phyloP scores from a whole-genome alignment of 2,888 invertebrate genomes.

The Coenonympha arcania region DNA sequence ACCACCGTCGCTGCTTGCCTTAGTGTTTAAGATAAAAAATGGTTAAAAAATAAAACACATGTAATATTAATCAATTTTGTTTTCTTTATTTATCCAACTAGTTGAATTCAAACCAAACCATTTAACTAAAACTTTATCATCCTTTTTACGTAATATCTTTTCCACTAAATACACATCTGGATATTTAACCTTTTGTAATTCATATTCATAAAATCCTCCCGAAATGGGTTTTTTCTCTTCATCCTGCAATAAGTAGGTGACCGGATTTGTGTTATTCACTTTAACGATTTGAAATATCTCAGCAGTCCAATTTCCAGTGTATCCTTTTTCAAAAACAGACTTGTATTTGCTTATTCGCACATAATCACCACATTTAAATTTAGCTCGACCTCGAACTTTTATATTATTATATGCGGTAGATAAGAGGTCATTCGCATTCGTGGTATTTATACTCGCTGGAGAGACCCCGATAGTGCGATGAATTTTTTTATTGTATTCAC shows the following conservation, averaged over 20 bases:
- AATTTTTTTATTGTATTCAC: not conserved
- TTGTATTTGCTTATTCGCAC: constrained; percentile 8
- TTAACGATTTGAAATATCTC: constrained; percentile 23
- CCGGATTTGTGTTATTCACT: constrained; percentile 27
- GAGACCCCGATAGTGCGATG: not conserved
- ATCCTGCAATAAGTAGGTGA: not conserved
- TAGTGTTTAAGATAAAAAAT: too few species aligned
- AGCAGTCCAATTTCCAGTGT: constrained; percentile 22
- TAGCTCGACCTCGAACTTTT: too few species aligned
- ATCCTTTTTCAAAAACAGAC: constrained; percentile 1
- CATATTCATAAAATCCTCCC: not conserved
- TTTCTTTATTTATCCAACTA: constrained; percentile 22
- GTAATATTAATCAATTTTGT: too few species aligned
- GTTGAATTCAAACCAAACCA: constrained; percentile 18
- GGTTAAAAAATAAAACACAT: too few species aligned
- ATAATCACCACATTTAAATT: constrained; percentile 1
- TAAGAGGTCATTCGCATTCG: not conserved
- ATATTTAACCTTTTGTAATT: not conserved
- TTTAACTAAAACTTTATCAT: constrained; percentile 7
- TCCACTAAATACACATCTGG: not conserved
- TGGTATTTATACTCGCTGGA: not conserved
- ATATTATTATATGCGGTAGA: not conserved
- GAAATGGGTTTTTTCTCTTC: not conserved
- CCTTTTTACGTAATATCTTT: not conserved
- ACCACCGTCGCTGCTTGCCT: too few species aligned